These are phyloP conservation scores for Zele albiditarsus DNA, from an alignment of 2,888 invertebrate genomes.

Conservation along the genomic window DNA sequence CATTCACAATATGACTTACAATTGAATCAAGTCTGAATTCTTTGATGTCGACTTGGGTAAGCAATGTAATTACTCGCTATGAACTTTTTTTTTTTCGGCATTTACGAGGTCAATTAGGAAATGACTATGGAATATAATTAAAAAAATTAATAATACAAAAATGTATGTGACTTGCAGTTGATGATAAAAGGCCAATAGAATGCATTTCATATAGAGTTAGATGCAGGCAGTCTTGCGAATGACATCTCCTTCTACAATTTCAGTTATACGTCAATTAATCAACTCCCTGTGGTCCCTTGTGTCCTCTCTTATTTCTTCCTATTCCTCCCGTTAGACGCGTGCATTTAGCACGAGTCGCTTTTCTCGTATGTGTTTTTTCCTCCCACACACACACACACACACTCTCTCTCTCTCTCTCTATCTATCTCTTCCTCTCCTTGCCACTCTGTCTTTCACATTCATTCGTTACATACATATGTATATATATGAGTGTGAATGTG, in stretches of 20 bases:
- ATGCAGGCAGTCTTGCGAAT: slow-evolving; percentile 60
- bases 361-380: slow-evolving; percentile 1
- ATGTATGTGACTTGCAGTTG: not conserved
- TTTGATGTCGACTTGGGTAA: not conserved
- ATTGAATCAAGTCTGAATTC: not conserved
- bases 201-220: slow-evolving; percentile 50
- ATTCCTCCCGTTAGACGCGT: slow-evolving; percentile 54
- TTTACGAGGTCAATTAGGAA: no score
- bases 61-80: no score
- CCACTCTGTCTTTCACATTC: slow-evolving; percentile 30
- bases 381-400: no score
- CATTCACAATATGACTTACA: not conserved
- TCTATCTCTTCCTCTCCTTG: slow-evolving; percentile 48
- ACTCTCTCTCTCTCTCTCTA: slow-evolving; percentile 32
- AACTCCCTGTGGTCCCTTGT: slow-evolving; percentile 48
- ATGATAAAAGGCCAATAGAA: slow-evolving; percentile 29
- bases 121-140: no score
- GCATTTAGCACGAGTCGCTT: slow-evolving; percentile 59
- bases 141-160: no score
- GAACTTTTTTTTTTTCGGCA: no score
- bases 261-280: slow-evolving; percentile 55
- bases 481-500: not conserved
- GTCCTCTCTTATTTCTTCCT: slow-evolving; percentile 35
- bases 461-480: not conserved
- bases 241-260: slow-evolving; percentile 55